A percentile compares a stretch with the other conserved stretches of the same genome.
phyloP scores from a whole-genome alignment of 2,888 invertebrate species.

The Drosophila yooni region DNA sequence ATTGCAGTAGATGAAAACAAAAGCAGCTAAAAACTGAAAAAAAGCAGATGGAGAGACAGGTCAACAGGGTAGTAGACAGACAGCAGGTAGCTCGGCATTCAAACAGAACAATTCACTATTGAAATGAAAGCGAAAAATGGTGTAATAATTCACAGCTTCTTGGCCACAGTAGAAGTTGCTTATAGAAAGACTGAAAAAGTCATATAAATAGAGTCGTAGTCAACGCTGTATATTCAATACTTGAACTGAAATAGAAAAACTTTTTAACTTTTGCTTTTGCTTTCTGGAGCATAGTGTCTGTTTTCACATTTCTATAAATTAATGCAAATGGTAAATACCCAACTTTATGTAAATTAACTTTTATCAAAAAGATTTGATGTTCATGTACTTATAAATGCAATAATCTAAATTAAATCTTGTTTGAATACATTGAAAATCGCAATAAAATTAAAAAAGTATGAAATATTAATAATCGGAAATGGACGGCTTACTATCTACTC shows the following conservation, averaged over 20 bases:
- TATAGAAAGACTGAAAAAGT: constrained; percentile 1
- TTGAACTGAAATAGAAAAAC: background rate
- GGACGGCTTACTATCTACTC: background rate
- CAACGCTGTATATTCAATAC: background rate
- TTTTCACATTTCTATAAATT: background rate
- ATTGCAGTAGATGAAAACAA: constrained; percentile 61
- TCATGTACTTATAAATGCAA: background rate
- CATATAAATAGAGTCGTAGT: background rate
- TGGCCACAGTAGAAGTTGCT: constrained; percentile 23
- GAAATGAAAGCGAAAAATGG: constrained; percentile 44
- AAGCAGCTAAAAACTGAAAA: constrained; percentile 6
- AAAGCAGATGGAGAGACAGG: constrained; percentile 47
- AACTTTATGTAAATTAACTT: background rate
- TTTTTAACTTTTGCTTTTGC: background rate
- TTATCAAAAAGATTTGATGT: background rate
- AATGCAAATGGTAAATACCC: background rate
- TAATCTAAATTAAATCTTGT: background rate
- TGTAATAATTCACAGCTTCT: constrained; percentile 43
- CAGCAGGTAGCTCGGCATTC: constrained; percentile 14
- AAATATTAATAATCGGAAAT: background rate
- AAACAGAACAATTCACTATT: constrained; percentile 36
- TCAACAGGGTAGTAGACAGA: constrained; percentile 42
- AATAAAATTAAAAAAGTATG: background rate
- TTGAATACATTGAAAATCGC: background rate
- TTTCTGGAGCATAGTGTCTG: background rate